Conservation (phyloP, 2,113 vertebrate genomes). For the Laticauda colubrina region DNA sequence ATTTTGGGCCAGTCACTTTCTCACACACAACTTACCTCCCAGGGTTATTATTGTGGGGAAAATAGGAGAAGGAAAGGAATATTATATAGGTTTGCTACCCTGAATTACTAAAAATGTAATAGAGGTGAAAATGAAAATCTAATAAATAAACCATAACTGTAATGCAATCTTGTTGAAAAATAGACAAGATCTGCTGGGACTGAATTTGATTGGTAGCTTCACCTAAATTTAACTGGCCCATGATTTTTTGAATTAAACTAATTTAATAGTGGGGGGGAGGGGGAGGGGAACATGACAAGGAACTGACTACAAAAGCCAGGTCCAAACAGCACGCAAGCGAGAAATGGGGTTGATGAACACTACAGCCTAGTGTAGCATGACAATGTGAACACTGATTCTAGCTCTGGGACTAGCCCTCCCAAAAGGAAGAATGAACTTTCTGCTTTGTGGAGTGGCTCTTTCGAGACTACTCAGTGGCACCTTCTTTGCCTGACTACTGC, state of each 20-base stretch:
- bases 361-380: neutral
- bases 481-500: neutral
- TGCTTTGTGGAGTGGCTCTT: neutral
- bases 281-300: neutral
- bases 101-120: neutral
- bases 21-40: neutral
- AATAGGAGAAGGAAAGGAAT: neutral
- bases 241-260: neutral
- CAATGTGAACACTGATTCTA: neutral
- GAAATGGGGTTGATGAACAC: neutral
- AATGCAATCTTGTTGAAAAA: neutral
- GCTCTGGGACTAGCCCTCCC: neutral
- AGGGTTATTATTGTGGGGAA: neutral
- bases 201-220: neutral
- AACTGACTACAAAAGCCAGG: neutral
- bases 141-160: neutral
- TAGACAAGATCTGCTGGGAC: neutral
- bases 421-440: neutral
- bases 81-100: neutral
- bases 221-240: neutral
- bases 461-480: neutral
- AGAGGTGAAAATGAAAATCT: neutral
- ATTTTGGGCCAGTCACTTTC: neutral
- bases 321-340: neutral
- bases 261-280: neutral